Evolutionary conservation across 2,797 vertebrate species (phyloP), one percentile per base, ranked within the genome.

Genomic region (Pseudochromis fuscus): DNA sequence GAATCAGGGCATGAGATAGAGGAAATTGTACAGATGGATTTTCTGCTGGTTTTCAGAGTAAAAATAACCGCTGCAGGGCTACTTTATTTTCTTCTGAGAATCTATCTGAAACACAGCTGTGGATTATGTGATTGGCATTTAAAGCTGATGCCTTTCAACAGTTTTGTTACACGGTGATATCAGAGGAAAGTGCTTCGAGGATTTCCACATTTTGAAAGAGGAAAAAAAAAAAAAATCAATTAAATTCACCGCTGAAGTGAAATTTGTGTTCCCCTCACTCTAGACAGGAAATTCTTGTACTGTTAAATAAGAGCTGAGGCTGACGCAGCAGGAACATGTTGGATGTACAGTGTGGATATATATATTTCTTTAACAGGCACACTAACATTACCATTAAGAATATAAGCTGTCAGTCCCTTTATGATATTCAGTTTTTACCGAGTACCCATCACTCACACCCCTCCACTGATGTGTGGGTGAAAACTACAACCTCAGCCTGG

Each of bases 21-120:
- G 66, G 69, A 68, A 72, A 70, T 49, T 57, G 52, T 75, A 45
- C 49, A 77, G 67, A 87, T 72, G 45, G 77, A 74, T 74, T 63
- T 72, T 61, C 1, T 16, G 25, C 62, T 71, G 37, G 21, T 83
- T 61, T 24, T 60, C 16, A 27, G 40, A 46, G 42, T 37, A 50
- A 79, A 67, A 73, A 62, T 60, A 76, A 74, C 25, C 0, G 49
- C 84, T 45, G 63, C 65, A 56, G 61, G 74, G 65, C 62, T 49
- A 31, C 56, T 84, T 66, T 49, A 40, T 71, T 66, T 69, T 57
- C 46, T 53, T 52, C 24, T 1, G n/a, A 50, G 52, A 35, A 44
- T 24, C 28, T 24, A 48, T 71, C 35, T 52, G 37, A 73, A 68
- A 33, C 51, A 59, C 46, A 28, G 68, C 46, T 71, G 63, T 19